phyloP scores from a whole-genome alignment of 2,888 invertebrate genomes.

The Bellardia bayeri region DNA sequence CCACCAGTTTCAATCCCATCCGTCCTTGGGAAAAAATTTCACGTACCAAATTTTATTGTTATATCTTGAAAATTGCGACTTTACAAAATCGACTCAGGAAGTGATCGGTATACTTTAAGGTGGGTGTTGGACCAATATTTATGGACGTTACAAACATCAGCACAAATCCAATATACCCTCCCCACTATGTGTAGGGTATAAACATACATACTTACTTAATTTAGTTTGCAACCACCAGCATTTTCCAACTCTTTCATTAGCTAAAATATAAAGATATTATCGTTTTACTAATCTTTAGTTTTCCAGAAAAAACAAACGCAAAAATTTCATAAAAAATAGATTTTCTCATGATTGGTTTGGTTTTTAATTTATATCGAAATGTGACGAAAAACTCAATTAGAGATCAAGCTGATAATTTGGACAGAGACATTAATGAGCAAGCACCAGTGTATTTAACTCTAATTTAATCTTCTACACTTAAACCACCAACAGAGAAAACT shows the following conservation, averaged over 20 bases:
- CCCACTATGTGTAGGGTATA: background rate
- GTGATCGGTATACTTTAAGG: no score
- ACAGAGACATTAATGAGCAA: constrained; percentile 3
- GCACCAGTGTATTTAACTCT: constrained; percentile 34
- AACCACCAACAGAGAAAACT: constrained; percentile 54
- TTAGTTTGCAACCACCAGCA: constrained; percentile 52
- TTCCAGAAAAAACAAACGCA: constrained; percentile 56
- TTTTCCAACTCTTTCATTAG: constrained; percentile 55
- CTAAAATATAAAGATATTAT: constrained; percentile 12
- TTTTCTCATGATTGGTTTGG: constrained; percentile 51
- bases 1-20: no score
- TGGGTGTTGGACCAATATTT: no score
- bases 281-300: constrained; percentile 19
- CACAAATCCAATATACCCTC: no score
- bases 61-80: no score
- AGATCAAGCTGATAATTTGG: constrained; percentile 59
- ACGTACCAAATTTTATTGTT: no score
- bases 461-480: background rate
- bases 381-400: background rate
- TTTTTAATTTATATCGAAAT: no score
- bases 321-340: constrained; percentile 19
- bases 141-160: no score
- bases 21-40: no score
- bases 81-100: no score
- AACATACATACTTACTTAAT: background rate